phyloP scores from a whole-genome alignment of 2,888 invertebrate species.

The Linyphia triangularis region DNA sequence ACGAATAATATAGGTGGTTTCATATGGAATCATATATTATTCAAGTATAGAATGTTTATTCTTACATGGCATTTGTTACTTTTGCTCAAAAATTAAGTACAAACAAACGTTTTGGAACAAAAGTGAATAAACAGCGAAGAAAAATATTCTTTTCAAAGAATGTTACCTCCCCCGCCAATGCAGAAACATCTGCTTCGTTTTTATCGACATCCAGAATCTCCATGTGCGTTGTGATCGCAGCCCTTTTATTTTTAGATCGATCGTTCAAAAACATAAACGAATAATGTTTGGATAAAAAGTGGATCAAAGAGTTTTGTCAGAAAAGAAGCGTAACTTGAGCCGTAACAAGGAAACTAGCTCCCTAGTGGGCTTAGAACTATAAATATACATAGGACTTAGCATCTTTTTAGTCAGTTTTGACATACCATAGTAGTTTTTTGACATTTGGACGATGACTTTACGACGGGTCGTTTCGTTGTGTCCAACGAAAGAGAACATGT shows the following conservation, averaged over 20 bases:
- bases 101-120: not conserved
- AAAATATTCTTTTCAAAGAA: not conserved
- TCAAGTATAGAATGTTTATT: too few relatives aligned
- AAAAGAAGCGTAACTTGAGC: not conserved
- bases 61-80: too few relatives aligned
- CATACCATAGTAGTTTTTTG: not conserved
- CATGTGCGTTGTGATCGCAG: not conserved
- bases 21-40: too few relatives aligned
- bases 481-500: not conserved
- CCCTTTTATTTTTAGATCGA: not conserved
- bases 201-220: not conserved
- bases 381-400: not conserved
- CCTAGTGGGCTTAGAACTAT: not conserved
- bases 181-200: conserved; percentile 3
- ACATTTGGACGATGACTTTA: not conserved
- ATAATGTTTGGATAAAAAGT: not conserved
- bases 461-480: not conserved
- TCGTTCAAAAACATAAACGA: not conserved
- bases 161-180: not conserved
- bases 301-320: not conserved
- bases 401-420: not conserved
- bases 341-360: not conserved
- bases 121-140: not conserved
- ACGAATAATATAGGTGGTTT: too few relatives aligned
- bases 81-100: not conserved